These are phyloP conservation scores for Spilosoma lubricipeda DNA, from an alignment of 2,888 invertebrate species.

Conservation along the genomic window DNA sequence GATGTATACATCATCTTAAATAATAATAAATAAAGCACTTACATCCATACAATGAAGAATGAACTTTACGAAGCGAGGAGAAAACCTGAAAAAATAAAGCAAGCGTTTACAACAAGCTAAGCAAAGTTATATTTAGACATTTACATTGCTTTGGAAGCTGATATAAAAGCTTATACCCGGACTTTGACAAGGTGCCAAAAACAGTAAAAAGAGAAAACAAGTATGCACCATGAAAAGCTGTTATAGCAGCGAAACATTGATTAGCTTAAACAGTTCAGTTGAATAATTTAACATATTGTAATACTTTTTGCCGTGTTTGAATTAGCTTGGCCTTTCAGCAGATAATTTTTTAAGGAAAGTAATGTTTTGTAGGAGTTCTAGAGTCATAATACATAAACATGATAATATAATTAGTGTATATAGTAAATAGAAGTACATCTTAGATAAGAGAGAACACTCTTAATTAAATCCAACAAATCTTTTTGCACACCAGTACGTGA, in stretches of 20 bases:
- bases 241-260: neutral
- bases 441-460: neutral
- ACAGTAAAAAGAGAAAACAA: neutral
- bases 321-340: neutral
- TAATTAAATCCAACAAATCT: neutral
- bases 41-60: constrained; percentile 61
- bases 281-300: neutral
- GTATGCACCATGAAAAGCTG: neutral
- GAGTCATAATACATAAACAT: neutral
- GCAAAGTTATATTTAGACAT: constrained; percentile 21
- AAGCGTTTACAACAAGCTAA: constrained; percentile 52
- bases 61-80: constrained; percentile 42
- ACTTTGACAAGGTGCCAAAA: neutral
- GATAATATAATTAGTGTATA: neutral
- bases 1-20: neutral
- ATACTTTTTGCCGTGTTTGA: neutral
- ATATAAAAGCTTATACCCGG: neutral
- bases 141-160: neutral
- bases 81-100: constrained; percentile 58
- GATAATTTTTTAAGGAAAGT: neutral
- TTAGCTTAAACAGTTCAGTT: neutral
- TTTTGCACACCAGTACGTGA: neutral
- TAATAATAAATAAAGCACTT: constrained; percentile 44
- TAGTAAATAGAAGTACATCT: neutral
- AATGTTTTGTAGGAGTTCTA: neutral